Evolutionary conservation across 2,888 invertebrate genomes (phyloP).

Genomic region (Drosophila mettleri): DNA sequence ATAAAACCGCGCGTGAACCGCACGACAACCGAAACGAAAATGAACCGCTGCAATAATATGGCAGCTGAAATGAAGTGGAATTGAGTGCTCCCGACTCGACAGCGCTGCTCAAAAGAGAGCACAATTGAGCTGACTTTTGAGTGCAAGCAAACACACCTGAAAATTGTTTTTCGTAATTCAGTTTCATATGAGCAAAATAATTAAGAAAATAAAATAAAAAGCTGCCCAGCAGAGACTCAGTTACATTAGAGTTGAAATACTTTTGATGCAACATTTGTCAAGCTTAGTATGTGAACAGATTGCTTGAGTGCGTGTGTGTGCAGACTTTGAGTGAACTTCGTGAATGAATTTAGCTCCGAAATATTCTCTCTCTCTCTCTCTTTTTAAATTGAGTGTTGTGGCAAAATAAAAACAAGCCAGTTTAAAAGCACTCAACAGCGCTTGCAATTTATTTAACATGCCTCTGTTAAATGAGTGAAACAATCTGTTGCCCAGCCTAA

Average conservation of each 20-base stretch:
- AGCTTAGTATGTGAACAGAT: too few relatives aligned
- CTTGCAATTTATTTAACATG: constrained; percentile 1
- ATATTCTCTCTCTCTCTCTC: neutral
- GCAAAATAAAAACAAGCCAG: neutral
- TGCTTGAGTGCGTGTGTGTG: neutral
- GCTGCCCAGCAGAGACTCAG: neutral
- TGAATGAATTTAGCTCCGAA: neutral
- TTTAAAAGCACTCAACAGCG: neutral
- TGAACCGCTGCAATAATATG: constrained; percentile 22
- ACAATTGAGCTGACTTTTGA: constrained; percentile 22
- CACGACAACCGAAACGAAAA: constrained; percentile 60
- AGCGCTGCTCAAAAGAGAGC: constrained; percentile 15
- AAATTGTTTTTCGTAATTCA: neutral
- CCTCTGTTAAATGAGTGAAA: neutral
- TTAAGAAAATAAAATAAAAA: neutral
- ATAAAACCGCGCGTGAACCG: constrained; percentile 43
- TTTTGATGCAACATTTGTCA: neutral
- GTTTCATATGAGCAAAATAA: neutral
- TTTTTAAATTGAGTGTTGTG: neutral
- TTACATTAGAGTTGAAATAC: neutral
- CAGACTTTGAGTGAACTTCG: neutral
- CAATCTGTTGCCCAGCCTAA: neutral
- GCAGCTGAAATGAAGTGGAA: constrained; percentile 32
- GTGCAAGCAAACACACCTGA: constrained; percentile 3
- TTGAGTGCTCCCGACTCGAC: constrained; percentile 16